A percentile compares a stretch with the other conserved stretches of the same genome.
These are phyloP conservation scores for Eupristina koningsbergeri DNA, from an alignment of 1,140 invertebrate genomes.

Conservation along the genomic window DNA sequence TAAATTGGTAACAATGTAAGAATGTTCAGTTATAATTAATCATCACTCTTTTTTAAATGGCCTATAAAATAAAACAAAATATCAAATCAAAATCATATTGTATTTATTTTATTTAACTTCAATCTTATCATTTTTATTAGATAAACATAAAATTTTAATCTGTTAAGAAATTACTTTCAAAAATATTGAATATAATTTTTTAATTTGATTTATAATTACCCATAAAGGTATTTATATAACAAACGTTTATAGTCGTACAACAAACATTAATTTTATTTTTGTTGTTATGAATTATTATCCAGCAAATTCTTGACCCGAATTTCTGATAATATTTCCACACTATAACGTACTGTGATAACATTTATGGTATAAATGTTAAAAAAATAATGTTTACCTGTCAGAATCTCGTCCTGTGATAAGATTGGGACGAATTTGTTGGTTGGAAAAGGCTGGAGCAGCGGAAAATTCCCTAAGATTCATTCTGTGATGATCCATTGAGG, in stretches of 20 bases:
- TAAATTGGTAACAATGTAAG: no score
- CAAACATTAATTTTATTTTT: not conserved
- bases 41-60: no score
- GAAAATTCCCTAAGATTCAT: no score
- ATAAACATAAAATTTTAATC: not conserved
- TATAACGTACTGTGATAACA: not conserved
- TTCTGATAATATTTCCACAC: not conserved
- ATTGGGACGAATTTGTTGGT: constrained; percentile 51
- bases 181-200: no score
- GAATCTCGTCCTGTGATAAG: constrained; percentile 53
- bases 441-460: not conserved
- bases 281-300: not conserved
- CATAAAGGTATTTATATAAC: not conserved
- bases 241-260: not conserved
- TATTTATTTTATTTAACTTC: not conserved
- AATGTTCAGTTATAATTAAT: not conserved
- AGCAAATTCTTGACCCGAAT: not conserved
- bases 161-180: no score
- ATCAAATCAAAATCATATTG: not conserved
- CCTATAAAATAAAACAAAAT: not conserved
- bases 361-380: not conserved
- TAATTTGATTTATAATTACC: no score
- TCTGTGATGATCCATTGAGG: not conserved
- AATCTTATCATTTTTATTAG: not conserved
- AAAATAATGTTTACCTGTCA: constrained; percentile 47